Percentiles rank a stretch among this genome's conserved stretches.
phyloP scores from a whole-genome alignment of 2,797 vertebrate species.

The Falco berigora region DNA sequence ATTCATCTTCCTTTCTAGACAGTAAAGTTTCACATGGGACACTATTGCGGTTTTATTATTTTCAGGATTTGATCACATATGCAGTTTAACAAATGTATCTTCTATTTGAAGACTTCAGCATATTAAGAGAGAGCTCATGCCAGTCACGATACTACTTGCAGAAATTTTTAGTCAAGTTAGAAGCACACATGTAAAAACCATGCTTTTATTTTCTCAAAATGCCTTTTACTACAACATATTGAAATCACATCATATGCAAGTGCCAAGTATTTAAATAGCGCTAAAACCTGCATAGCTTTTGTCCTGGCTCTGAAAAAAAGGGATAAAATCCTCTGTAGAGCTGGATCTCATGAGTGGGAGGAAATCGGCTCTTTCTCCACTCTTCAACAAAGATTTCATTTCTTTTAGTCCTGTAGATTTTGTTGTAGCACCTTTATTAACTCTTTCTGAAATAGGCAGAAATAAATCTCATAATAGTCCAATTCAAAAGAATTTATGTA shows the following conservation, averaged over 20 bases:
- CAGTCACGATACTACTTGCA: not conserved
- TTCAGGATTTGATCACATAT: not conserved
- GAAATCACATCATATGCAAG: not conserved
- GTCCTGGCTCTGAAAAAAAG: not conserved
- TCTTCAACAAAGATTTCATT: not conserved
- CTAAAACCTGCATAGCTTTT: not conserved
- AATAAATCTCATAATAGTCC: not conserved
- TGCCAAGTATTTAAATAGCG: not conserved
- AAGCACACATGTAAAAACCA: not conserved
- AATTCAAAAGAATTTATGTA: not conserved
- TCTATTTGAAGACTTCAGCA: not conserved
- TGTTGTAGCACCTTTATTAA: not conserved
- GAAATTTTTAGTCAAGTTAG: not conserved
- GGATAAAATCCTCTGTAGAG: not conserved
- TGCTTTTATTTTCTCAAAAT: not conserved
- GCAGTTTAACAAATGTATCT: not conserved
- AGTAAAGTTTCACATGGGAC: not conserved
- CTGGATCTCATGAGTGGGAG: not conserved
- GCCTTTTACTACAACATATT: not conserved
- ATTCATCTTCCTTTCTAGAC: not conserved
- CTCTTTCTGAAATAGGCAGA: not conserved
- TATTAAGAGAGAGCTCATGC: not conserved
- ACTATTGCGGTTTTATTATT: not conserved
- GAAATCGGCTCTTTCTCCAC: not conserved
- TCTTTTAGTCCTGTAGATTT: not conserved